Conservation (phyloP, 2,113 vertebrate genomes). For the Daboia siamensis region DNA sequence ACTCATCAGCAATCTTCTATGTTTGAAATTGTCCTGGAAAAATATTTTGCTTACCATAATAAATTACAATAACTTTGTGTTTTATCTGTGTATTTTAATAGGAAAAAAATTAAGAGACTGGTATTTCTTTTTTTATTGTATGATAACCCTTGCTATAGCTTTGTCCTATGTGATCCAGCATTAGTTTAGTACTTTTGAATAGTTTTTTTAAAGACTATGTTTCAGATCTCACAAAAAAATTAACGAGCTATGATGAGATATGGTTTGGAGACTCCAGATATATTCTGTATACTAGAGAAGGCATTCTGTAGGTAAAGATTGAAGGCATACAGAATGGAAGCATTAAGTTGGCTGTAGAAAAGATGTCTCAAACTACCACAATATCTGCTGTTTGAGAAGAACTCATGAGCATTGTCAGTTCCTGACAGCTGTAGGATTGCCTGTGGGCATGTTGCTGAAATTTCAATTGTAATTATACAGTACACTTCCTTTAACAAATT, state of each 20-base stretch:
- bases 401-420: constrained; percentile 64
- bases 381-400: constrained; percentile 62
- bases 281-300: constrained; percentile 10
- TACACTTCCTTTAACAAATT: constrained; percentile 80
- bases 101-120: background rate
- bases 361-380: constrained; percentile 49
- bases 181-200: background rate
- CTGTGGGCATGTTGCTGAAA: constrained; percentile 79
- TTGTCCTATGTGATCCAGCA: background rate
- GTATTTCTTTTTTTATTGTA: background rate
- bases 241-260: constrained; percentile 24
- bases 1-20: too few relatives aligned
- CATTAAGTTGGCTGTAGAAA: constrained; percentile 21
- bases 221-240: constrained; percentile 21
- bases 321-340: background rate
- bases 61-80: background rate
- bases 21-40: background rate
- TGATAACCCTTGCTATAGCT: background rate
- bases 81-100: background rate
- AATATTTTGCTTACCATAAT: background rate
- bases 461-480: constrained; percentile 81
- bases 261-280: constrained; percentile 12
- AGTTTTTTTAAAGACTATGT: background rate
- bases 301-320: background rate
- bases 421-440: constrained; percentile 77